Percentiles rank a stretch among this genome's conserved stretches.
Conservation (phyloP, 2,888 invertebrate genomes). For the Chydorus sphaericus region DNA sequence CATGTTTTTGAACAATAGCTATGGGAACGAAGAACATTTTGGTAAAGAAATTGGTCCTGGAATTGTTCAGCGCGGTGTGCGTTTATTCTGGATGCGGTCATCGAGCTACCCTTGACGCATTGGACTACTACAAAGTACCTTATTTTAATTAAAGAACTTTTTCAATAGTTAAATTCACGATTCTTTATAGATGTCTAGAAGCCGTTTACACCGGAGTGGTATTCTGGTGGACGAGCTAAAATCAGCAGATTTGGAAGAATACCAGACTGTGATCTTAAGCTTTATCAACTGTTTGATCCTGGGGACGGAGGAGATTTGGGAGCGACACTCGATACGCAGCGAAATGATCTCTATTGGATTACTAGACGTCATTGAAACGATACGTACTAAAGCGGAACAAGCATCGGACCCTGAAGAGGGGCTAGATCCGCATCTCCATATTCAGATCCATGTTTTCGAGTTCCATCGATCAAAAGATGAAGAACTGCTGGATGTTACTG, state of each 20-base stretch:
- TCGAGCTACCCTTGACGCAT: conserved; percentile 27
- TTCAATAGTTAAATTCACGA: neutral
- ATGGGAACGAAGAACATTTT: conserved; percentile 29
- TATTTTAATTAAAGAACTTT: neutral
- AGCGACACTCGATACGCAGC: conserved; percentile 27
- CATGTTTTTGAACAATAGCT: conserved; percentile 28
- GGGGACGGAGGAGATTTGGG: conserved; percentile 25
- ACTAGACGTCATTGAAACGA: conserved; percentile 20
- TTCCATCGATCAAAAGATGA: conserved; percentile 24
- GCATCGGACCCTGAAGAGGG: too few relatives aligned
- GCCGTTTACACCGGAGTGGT: conserved; percentile 29
- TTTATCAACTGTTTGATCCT: conserved; percentile 32
- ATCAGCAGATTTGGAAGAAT: conserved; percentile 27
- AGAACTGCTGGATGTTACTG: conserved; percentile 18
- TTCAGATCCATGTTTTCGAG: conserved; percentile 26
- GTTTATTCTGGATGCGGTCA: conserved; percentile 30
- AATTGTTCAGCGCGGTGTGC: conserved; percentile 32
- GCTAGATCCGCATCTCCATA: conserved; percentile 23
- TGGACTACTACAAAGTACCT: conserved; percentile 30
- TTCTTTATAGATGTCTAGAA: conserved; percentile 22
- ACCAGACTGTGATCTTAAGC: conserved; percentile 30
- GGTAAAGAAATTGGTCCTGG: conserved; percentile 34
- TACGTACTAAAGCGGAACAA: conserved; percentile 19
- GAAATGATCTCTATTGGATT: conserved; percentile 26
- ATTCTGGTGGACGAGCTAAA: conserved; percentile 27